Base-by-base conservation (phyloP, 2,888 invertebrate genomes). In the Caenorhabditis parvicauda region DNA sequence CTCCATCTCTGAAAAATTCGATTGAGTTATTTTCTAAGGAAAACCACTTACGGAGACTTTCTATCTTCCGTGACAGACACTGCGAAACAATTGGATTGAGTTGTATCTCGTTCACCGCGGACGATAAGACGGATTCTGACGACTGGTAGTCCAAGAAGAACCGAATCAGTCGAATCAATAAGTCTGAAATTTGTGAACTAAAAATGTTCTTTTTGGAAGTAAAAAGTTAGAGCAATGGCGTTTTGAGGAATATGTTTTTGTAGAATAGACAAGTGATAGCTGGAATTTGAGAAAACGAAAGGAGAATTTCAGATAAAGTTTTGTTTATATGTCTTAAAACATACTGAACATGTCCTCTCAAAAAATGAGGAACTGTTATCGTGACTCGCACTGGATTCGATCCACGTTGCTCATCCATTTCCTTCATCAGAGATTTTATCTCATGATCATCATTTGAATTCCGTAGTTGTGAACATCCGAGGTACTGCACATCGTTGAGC, bases 331-430 rank as follows among this genome's bases (percentile, higher is more conserved):
- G n/a, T n/a, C n/a, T n/a, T 12, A n/a, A 32, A 39, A 35, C 90
- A 87, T 83, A 94, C 92, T 92, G 89, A 42, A 96, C 93, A 59
- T 89, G 87, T 54, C 94, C 95, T 82, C 92, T 91, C 0, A 92
- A 90, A 79, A 89, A 90, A 67, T 89, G 89, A 3, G 96, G 95
- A 72, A 98, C 89, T 25, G 92, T 90, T 65, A 96, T 88, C 0
- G 90, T 89, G 3, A 94, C 90, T 77, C 91, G 90, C 51, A 95
- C 90, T 53, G 83, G 81, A 12, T 74, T 72, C 12, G 71, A 65
- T 1, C 75, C 67, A 80, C 88, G 87, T 83, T 89, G 88, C 53
- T 89, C 89, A 82, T 93, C 92, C 47, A 96, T 49, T 21, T 70
- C 63, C 57, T 69, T 67, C 67, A 72, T 64, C 46, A 72, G 28